Evolutionary conservation across 2,113 vertebrate species (phyloP).

Genomic region (Furnarius figulus): DNA sequence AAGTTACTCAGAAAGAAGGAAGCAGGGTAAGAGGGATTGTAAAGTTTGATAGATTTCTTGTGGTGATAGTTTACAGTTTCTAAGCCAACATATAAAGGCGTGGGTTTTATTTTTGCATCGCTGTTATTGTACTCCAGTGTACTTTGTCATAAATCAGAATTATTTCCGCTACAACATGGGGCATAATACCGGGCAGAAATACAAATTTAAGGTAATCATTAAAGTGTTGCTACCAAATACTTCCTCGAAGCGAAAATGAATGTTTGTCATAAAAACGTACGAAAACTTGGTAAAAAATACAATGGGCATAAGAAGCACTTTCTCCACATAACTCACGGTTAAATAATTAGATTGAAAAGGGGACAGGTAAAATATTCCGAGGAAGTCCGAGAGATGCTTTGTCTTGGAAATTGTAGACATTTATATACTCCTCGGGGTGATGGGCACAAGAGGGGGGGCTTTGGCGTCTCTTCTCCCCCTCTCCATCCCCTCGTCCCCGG

Average conservation of each 20-base stretch:
- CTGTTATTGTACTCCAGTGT: constrained; percentile 67
- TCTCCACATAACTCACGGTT: constrained; percentile 30
- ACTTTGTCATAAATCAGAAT: constrained; percentile 71
- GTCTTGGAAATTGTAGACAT: neutral
- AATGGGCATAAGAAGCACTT: constrained; percentile 12
- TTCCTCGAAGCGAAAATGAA: constrained; percentile 37
- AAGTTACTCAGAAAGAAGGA: constrained; percentile 64
- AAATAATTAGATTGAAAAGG: constrained; percentile 40
- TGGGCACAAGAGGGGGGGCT: neutral
- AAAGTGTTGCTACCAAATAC: constrained; percentile 47
- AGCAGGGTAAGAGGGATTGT: constrained; percentile 64
- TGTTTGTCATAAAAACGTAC: constrained; percentile 16
- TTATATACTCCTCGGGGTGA: neutral
- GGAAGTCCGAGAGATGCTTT: constrained; percentile 19
- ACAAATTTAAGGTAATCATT: constrained; percentile 67
- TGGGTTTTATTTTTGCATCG: constrained; percentile 68
- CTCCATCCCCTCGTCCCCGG: neutral
- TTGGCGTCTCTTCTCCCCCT: no score
- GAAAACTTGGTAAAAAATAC: constrained; percentile 40
- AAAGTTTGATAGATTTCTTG: constrained; percentile 73
- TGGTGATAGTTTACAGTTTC: constrained; percentile 69
- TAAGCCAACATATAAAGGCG: constrained; percentile 65
- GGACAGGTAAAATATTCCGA: constrained; percentile 48
- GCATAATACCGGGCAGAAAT: constrained; percentile 52
- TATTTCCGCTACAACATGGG: constrained; percentile 66